Percentiles rank a stretch among this genome's conserved stretches.
These are phyloP conservation scores for Mycalesis mineus DNA, from an alignment of 2,888 invertebrate genomes.

Conservation along the genomic window DNA sequence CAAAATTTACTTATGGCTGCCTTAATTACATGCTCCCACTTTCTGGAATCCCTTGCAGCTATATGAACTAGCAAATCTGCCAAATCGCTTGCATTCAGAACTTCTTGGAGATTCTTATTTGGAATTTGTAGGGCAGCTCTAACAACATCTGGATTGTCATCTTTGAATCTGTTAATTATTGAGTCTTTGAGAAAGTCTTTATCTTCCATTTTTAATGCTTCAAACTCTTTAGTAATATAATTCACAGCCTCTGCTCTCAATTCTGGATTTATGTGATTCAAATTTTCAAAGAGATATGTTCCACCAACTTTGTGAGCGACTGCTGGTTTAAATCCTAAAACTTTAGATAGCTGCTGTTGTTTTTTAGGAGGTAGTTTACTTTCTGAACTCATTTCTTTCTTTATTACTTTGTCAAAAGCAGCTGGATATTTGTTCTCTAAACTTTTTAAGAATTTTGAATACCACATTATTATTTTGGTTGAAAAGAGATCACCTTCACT, in stretches of 20 bases:
- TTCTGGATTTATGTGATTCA: conserved; percentile 84
- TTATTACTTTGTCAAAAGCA: conserved; percentile 83
- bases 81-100: conserved; percentile 65
- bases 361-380: conserved; percentile 47
- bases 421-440: conserved; percentile 85
- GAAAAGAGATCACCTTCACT: conserved; percentile 49
- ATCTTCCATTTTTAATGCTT: conserved; percentile 68
- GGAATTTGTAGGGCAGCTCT: conserved; percentile 72
- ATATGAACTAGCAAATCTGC: conserved; percentile 72
- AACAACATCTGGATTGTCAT: conserved; percentile 82
- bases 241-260: conserved; percentile 83
- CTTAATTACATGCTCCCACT: conserved; percentile 62
- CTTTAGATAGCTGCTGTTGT: conserved; percentile 58
- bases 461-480: conserved; percentile 70
- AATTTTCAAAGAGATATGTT: conserved; percentile 80
- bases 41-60: conserved; percentile 57
- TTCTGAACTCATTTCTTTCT: conserved; percentile 69
- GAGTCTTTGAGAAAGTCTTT: conserved; percentile 81
- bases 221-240: conserved; percentile 77
- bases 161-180: conserved; percentile 81
- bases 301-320: conserved; percentile 72
- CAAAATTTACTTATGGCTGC: conserved; percentile 70
- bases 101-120: conserved; percentile 46
- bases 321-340: conserved; percentile 76
- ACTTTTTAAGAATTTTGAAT: conserved; percentile 73